Base-by-base conservation (phyloP, 2,113 vertebrate species). In the Vireo altiloquus region DNA sequence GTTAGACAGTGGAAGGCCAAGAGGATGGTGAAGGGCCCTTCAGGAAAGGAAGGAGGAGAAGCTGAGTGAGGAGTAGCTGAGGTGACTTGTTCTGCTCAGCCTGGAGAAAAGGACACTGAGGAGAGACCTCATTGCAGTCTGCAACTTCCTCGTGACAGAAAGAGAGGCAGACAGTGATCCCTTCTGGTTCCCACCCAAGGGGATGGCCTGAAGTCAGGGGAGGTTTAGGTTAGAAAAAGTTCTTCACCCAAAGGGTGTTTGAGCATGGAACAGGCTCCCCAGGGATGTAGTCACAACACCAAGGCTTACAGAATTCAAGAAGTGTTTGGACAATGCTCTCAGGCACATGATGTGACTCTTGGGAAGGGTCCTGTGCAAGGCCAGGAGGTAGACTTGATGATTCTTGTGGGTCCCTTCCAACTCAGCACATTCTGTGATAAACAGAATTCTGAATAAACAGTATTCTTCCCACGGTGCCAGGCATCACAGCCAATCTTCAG, bases 111-210 rank as follows among this genome's bases (percentile, higher is more conserved):
- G 35, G 40, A 75, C 5, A 8, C 44, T 66, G 37, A 59, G 16
- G 37, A 8, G 44, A 77, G 11, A 68, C 6, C 33, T 60, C 46
- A 60, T 2, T 37, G 53, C 46, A 3, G 21, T 33, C 42, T 52
- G 3, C 27, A 77, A 27, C 14, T 37, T 44, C 33, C 17, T 60
- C 0, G 0, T 33, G 33, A 68, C 1, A 1, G 37, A 11, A 37
- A 52, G 35, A 85, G 60, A 16, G 27, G 14, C 63, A 86, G 63
- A 1, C 14, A 10, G 17, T 44, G 44, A 22, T 52, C 31, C 1
- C 31, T 33, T 31, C 44, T 37, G 25, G 31, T 68, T 31, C 5
- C 18, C 25, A 2, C 13, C 11, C 7, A 11, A 68, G 31, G 39
- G 27, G 68, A 68, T 37, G 25, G 14, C 44, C 37, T 68, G 21